Evolutionary conservation across 2,113 vertebrate genomes (phyloP), one percentile per base, ranked within the genome.

Genomic region (Oreochromis aureus): DNA sequence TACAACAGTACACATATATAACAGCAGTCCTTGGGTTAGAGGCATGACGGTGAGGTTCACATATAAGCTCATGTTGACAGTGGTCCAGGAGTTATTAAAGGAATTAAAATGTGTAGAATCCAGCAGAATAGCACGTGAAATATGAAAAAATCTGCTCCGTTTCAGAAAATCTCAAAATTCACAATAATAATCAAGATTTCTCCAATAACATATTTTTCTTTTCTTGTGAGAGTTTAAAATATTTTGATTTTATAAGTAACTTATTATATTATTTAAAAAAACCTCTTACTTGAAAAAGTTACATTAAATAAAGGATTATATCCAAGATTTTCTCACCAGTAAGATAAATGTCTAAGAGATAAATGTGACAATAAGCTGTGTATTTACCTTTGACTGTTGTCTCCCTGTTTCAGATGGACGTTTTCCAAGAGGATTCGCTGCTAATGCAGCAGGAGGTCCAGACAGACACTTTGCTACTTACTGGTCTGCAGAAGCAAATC

Each of bases 361-460:
- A 39, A 55, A 44, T 27, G 22, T 54, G 22, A 24, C 63, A 18
- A 27, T 27, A 80, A 59, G 36, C 6, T 78, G 5, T 19, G 24
- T 58, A 19, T 36, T 66, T 4, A 51, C 6, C 10, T 44, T 51
- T 18, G 30, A 51, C 55, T 53, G 27, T n/a, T 53, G 5, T 82
- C 11, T 84, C 78, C 1, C 39, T 39, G 10, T 1, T 8, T 13
- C 85, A 93, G 92, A 88, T 91, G 61, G 90, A 78, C 27, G 48
- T 56, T 85, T 82, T 93, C 81, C 91, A 92, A 88, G 61, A 89
- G 87, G 84, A 89, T 86, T 89, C 16, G 19, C 41, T 85, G 80
- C 36, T 55, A 11, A 85, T 76, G 84, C 81, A 91, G 56, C 84
- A 88, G 71, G 73, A 91, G 32, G 19, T 80, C 2, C 56, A 88